Evolutionary conservation across 2,113 vertebrate species (phyloP).

Genomic region (Actenoides hombroni): DNA sequence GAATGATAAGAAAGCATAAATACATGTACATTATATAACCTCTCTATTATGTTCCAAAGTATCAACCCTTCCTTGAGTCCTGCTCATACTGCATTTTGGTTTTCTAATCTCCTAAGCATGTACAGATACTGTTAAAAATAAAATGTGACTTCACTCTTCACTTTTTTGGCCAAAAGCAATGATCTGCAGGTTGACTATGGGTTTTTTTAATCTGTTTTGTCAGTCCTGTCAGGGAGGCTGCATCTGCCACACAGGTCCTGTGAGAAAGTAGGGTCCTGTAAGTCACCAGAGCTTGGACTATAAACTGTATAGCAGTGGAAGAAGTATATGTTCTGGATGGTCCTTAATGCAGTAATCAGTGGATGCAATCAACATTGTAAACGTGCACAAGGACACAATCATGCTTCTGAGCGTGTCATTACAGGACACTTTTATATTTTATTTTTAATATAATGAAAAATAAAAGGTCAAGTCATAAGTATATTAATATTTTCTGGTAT

Average conservation of each 20-base stretch:
- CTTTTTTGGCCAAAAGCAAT: neutral
- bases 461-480: neutral
- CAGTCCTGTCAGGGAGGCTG: too few relatives aligned
- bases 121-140: neutral
- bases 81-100: neutral
- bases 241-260: neutral
- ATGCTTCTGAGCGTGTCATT: neutral
- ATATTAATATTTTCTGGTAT: neutral
- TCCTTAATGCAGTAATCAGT: neutral
- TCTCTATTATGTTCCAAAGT: neutral
- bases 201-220: too few relatives aligned
- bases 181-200: neutral
- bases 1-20: neutral
- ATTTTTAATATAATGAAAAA: neutral
- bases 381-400: rapidly evolving
- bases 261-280: neutral
- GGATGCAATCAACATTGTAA: neutral
- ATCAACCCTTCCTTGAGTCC: neutral
- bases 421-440: neutral
- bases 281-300: neutral
- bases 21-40: neutral
- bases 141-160: neutral
- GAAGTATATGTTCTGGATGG: neutral
- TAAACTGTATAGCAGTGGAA: neutral
- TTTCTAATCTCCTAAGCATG: neutral